Base-by-base conservation (phyloP, 2,113 vertebrate species). In the Hippocampus barbouri region DNA sequence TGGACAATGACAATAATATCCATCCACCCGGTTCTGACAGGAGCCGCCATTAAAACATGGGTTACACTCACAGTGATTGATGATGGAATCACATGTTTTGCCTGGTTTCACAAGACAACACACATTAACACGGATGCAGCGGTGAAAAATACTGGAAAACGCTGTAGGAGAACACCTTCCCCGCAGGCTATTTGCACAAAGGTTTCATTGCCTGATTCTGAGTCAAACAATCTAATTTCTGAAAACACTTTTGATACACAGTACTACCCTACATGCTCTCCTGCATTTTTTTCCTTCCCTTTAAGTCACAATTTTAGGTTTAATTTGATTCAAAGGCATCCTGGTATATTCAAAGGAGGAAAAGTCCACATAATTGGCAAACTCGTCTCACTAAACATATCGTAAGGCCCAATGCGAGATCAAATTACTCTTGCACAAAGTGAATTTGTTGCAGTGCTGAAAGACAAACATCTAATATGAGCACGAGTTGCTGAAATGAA, bases 61-160 rank as follows among this genome's bases (percentile, higher is more conserved):
- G 87, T 96, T 98, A 90, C 96, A 98, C 82, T 96, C 96, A 89
- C 97, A 99, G 91, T 98, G 94, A 90, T 98, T 96, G 93, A 99
- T 93, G 75, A 95, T 83, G 80, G 95, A 95, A 73, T 97, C 97
- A 57, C 97, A 99, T 1, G 87, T 93, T 94, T 94, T 96, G 65
- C 97, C 97, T 99, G 92, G 89, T 89, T 91, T 93, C 88, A 93
- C 90, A 92, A 86, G 91, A 93, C 88, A 86, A 91, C 88, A 92
- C 89, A 89, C 88, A 92, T 90, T 81, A 90, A 91, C 92, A 93
- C 83, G 88, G 85, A 91, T 89, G 88, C 76, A 77, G 85, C 89
- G 91, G 79, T 67, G 78, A 77, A 88, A 82, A 83, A 91, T 81
- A 91, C 56, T 82, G 45, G 64, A 70, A 85, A 81, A 74, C 38